Evolutionary conservation across 2,113 vertebrate species (phyloP).

Genomic region (Oncorhynchus clarkii): DNA sequence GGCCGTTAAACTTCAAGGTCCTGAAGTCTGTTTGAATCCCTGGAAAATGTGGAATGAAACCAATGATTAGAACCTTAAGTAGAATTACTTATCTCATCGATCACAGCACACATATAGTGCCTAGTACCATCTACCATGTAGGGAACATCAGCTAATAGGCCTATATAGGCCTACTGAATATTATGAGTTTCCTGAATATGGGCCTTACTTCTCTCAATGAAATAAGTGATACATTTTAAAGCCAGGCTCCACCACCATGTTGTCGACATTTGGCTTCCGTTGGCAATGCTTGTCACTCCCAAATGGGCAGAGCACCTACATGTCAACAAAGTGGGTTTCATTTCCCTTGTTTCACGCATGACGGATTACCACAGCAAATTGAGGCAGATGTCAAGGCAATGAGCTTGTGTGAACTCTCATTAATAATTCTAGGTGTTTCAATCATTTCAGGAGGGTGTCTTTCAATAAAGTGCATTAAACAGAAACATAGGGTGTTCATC

Average conservation of each 20-base stretch:
- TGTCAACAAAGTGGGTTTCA: constrained; percentile 36
- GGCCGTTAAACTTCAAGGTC: not conserved
- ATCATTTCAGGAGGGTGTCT: constrained; percentile 14
- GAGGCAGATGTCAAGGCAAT: constrained; percentile 29
- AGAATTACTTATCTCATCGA: not conserved
- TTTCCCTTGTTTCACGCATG: constrained; percentile 35
- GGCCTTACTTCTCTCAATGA: not conserved
- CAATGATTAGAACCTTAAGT: not conserved
- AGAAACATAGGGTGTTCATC: constrained; percentile 13
- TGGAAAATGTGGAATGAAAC: not conserved
- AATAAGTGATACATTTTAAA: not conserved
- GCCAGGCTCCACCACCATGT: not conserved
- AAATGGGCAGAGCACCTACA: constrained; percentile 22
- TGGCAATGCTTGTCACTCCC: constrained; percentile 17
- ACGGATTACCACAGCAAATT: constrained; percentile 48
- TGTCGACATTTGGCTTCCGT: not conserved
- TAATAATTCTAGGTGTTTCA: constrained; percentile 24
- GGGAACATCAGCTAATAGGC: too few species aligned
- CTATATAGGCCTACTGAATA: not conserved
- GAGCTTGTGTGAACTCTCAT: constrained; percentile 1
- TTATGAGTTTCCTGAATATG: not conserved
- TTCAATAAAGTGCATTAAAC: constrained; percentile 14
- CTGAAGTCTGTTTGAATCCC: constrained; percentile 10
- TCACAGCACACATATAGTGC: too few species aligned
- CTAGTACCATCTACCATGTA: too few species aligned